Conservation (phyloP, 1,140 invertebrate species). For the Papilio polytes region DNA sequence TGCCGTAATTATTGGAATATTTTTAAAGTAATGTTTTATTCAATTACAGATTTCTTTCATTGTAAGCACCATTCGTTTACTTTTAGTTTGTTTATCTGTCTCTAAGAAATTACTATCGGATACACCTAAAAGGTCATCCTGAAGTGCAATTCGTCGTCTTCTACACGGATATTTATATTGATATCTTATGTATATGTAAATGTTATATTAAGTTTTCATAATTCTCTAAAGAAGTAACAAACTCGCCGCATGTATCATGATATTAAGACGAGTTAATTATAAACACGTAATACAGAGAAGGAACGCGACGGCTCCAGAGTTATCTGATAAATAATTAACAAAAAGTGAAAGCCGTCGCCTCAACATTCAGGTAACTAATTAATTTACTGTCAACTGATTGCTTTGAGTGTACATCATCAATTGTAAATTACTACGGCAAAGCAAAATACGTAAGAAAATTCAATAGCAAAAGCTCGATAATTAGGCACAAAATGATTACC, state of each 20-base stretch:
- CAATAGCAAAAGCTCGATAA: conserved; percentile 3
- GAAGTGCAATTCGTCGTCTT: too few species aligned
- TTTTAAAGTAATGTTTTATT: background rate
- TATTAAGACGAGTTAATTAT: too few species aligned
- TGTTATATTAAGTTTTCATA: too few species aligned
- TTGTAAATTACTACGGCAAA: conserved; percentile 29
- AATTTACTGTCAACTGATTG: conserved; percentile 37
- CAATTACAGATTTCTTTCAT: background rate
- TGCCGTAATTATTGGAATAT: conserved; percentile 22
- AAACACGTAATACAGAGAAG: too few species aligned
- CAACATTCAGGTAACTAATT: conserved; percentile 41
- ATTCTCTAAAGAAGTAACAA: too few species aligned
- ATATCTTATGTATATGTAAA: too few species aligned
- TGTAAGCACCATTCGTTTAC: background rate
- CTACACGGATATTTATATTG: too few species aligned
- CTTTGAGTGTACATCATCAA: conserved; percentile 33
- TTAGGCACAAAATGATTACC: background rate
- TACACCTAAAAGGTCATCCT: too few species aligned
- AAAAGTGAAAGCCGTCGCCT: conserved; percentile 28
- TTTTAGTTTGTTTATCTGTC: background rate
- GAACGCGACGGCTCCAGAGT: background rate
- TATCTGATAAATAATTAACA: conserved; percentile 36
- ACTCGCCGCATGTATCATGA: too few species aligned
- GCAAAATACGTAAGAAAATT: background rate
- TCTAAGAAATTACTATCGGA: too few species aligned